Conservation (phyloP, 2,888 invertebrate genomes). For the Cheiracanthium punctorium region DNA sequence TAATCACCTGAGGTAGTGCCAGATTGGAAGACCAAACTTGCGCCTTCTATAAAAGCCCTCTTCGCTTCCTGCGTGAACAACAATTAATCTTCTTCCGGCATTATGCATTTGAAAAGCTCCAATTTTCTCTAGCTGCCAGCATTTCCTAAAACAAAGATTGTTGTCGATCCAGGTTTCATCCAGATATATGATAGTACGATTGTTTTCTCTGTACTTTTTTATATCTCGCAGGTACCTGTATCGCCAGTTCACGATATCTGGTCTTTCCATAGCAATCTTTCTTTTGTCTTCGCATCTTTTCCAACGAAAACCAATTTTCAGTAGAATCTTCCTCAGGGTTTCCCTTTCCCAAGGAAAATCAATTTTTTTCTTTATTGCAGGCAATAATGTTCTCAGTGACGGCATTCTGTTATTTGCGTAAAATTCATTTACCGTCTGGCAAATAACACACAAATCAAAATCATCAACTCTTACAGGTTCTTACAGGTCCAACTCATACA, state of each 20-base stretch:
- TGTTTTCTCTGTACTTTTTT: not conserved
- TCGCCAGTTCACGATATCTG: not conserved
- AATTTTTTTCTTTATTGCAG: not conserved
- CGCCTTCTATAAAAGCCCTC: not conserved
- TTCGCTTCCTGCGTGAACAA: not conserved
- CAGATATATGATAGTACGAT: not conserved
- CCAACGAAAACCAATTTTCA: not conserved
- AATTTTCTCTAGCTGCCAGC: too few relatives aligned
- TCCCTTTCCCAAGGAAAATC: not conserved
- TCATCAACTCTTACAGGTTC: not conserved
- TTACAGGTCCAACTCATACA: too few relatives aligned
- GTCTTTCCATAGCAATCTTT: not conserved
- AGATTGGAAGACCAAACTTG: not conserved
- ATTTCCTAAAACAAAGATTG: too few relatives aligned
- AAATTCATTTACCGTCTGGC: not conserved
- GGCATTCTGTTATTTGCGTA: not conserved
- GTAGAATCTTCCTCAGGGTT: not conserved
- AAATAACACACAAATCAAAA: not conserved
- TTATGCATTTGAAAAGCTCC: too few relatives aligned
- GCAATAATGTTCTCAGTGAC: not conserved
- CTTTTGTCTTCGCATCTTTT: not conserved
- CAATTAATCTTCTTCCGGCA: not conserved
- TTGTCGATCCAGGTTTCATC: not conserved
- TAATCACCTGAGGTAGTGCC: not conserved
- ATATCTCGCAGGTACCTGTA: not conserved